Base-by-base conservation (phyloP, 2,113 vertebrate genomes). In the Phalacrocorax aristotelis region DNA sequence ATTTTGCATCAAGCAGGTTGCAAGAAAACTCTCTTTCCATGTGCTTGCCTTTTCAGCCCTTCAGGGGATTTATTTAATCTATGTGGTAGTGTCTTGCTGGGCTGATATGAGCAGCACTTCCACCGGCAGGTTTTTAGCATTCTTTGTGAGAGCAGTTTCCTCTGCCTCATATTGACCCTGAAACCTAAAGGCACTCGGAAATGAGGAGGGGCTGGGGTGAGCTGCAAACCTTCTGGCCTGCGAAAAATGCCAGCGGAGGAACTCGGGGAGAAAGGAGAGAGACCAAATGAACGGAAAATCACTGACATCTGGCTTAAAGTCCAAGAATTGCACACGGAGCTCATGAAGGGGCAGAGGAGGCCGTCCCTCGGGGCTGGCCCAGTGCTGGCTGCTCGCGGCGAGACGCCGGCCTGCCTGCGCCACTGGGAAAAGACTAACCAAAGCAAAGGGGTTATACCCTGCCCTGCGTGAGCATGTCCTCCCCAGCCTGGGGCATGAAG, bases 281-380 rank as follows among this genome's bases (percentile, higher is more conserved):
- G 77, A 38, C 72, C 49, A 36, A 21, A 44, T 27, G 74, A 65
- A 30, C 36, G 89, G 95, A 90, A 97, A 96, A 87, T 97, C 97
- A 91, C 94, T 95, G 95, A 96, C 91, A 93, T 96, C 94, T 94
- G 97, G 61, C 91, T 97, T 92, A 48, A 76, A 89, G 91, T 82
- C 81, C 89, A 89, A 96, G 95, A 94, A 93, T 0, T 92, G 84
- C 94, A 92, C 75, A 22, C 0, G 0, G 23, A 4, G 76, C 54
- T 57, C 19, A 2, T 3, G 54, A 61, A 64, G 49, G 87, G 82
- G 18, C 62, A 13, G 52, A 44, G 32, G 40, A 52, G 7, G 6
- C 32, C 0, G 0, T 38, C 38, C n/a, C 54, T 30, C 13, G 46
- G 3, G 32, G 48, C 30, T 54, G 89, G n/a, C 51, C 62, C 7